A percentile compares a stretch with the other conserved stretches of the same genome.
Evolutionary conservation across 2,797 vertebrate genomes (phyloP).

Genomic region (Melanotaenia maccullochi): DNA sequence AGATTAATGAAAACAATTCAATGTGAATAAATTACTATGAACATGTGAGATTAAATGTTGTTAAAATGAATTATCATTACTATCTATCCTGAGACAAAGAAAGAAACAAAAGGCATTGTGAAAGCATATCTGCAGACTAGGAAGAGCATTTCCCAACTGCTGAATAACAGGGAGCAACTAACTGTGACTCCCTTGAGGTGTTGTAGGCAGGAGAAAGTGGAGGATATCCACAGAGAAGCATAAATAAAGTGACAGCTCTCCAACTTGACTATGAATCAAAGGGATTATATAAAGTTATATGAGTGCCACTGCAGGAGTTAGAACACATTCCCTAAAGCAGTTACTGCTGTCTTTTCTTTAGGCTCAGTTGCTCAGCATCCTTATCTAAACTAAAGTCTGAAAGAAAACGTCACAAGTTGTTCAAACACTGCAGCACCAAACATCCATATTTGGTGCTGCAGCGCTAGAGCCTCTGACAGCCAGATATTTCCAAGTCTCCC

Average conservation of each 20-base stretch:
- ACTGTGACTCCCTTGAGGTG: conserved; percentile 16
- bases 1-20: background rate
- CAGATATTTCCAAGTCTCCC: conserved; percentile 30
- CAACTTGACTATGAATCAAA: conserved; percentile 20
- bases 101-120: background rate
- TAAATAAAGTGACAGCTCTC: conserved; percentile 5
- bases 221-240: conserved; percentile 23
- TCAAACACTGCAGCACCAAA: background rate
- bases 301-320: conserved; percentile 30
- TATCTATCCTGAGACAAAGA: background rate
- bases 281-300: conserved; percentile 22
- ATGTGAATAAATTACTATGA: background rate
- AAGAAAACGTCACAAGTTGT: conserved; percentile 31
- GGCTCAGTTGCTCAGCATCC: conserved; percentile 20
- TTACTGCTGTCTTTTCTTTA: conserved; percentile 33
- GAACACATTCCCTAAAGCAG: conserved; percentile 25
- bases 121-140: conserved; percentile 14
- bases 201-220: conserved; percentile 12
- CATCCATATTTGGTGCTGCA: conserved; percentile 58
- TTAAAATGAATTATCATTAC: background rate
- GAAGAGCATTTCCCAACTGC: conserved; percentile 30
- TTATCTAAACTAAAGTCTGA: conserved; percentile 36
- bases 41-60: background rate
- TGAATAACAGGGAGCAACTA: conserved; percentile 52
- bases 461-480: conserved; percentile 3